Evolutionary conservation across 2,797 vertebrate genomes (phyloP), one percentile per base, ranked within the genome.

Genomic region (Chlorospingus semifuscus): DNA sequence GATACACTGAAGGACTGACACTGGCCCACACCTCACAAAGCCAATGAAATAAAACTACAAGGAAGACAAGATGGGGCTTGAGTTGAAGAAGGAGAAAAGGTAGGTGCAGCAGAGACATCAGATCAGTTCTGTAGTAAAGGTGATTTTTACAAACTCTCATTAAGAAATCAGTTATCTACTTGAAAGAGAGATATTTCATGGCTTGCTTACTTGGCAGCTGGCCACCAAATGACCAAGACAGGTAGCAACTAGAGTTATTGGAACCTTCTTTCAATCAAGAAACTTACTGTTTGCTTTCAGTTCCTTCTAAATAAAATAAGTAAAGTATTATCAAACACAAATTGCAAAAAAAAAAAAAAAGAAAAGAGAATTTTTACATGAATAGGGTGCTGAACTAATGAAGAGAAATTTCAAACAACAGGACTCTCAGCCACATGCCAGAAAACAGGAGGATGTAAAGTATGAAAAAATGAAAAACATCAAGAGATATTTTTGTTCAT

Each of bases 391-490:
- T 79, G 63, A 84, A 76, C 34, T 57, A 49, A 88, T 27, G 32
- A 78, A 70, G 16, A 87, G 26, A 87, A 68, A 69, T 46, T 49
- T 30, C 17, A 75, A 89, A 11, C 17, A 84, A 61, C 4, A 26
- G 44, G 56, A 82, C 29, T 64, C 4, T 70, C 19, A 65, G 46
- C 4, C 5, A 12, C 21, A 53, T 9, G 11, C 13, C 27, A 80
- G 49, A 83, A 89, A 75, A 30, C 10, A 89, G 24, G 89, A 86
- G n/a, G 24, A 70, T 55, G 15, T 55, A 34, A 90, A 77, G 17
- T 24, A 80, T 0, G 0, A 55, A 22, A 83, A 70, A n/a, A 80
- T 0, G 0, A 53, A 27, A 83, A 65, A 32, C 27, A 55, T 72
- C 42, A 76, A 53, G 47, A 53, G 21, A 53, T 26, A 69, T 57